These are phyloP conservation scores for Rhopalosiphum nymphaeae DNA, from an alignment of 2,888 invertebrate genomes.

Conservation along the genomic window DNA sequence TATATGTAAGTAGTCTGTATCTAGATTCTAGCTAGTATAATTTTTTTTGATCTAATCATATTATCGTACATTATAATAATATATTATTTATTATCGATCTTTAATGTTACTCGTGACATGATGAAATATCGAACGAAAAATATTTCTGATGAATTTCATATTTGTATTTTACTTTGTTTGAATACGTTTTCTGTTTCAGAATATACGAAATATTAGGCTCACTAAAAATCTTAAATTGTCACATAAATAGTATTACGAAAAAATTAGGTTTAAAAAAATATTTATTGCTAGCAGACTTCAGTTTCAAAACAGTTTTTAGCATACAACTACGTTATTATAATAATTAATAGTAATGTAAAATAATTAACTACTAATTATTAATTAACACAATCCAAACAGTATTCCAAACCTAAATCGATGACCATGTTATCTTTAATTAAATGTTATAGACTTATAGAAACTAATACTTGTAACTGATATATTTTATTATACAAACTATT, in stretches of 20 bases:
- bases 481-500: not conserved
- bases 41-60: not conserved
- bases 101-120: not conserved
- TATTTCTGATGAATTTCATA: not conserved
- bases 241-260: not conserved
- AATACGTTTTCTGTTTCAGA: not conserved
- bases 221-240: not conserved
- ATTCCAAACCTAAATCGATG: not conserved
- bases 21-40: not conserved
- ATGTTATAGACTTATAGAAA: not conserved
- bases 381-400: no score
- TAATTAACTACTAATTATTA: not conserved
- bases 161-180: not conserved
- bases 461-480: not conserved
- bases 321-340: not conserved
- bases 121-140: not conserved
- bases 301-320: not conserved
- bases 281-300: not conserved
- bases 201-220: not conserved
- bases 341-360: not conserved
- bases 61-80: not conserved
- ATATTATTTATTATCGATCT: not conserved
- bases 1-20: not conserved
- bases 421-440: not conserved
- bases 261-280: not conserved